Evolutionary conservation across 1,140 invertebrate species (phyloP), one percentile per base, ranked within the genome.

Genomic region (Lordiphosa mommai): DNA sequence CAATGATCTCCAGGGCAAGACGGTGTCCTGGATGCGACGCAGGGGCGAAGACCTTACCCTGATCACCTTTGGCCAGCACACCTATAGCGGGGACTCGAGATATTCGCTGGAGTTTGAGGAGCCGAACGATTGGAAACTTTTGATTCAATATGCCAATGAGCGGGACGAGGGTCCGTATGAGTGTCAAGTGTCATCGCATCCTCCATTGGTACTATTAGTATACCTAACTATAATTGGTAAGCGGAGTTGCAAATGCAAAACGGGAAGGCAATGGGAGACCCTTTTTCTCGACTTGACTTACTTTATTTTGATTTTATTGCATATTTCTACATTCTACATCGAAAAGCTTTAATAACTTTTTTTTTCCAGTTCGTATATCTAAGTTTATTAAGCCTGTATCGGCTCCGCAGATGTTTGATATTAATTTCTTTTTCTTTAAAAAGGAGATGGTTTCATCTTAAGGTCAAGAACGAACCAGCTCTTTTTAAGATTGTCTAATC

Each of bases 121-220:
- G 49, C 94, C 94, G n/a, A 94, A 95, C 88, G 92, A 95, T 85
- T 95, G 94, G 94, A 92, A 93, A 65, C 88, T 95, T 61, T 91
- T 93, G 55, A 92, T 95, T 34, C 92, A 92, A 88, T 94, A 93
- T 71, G 93, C 93, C 38, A 94, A 92, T 57, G 93, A 94, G 77
- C 90, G 92, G 13, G 94, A 96, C 86, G 92, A 93, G 61, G 94
- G 94, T 29, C 90, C 92, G 68, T 95, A 95, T 89, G 94, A 95
- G 86, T 95, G 94, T 84, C 94, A 95, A 91, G 93, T 95, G 66
- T 95, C 93, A 27, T 93, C 93, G 23, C 93, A 95, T 90, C 94
- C 94, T 7, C 94, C 94, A 43, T 89, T 94, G 57, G 93, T 94
- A 51, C 91, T 93, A 74, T 91, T 92, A 74, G 92, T 95, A 32